Evolutionary conservation across 1,140 invertebrate species (phyloP).

Genomic region (Atta texana): DNA sequence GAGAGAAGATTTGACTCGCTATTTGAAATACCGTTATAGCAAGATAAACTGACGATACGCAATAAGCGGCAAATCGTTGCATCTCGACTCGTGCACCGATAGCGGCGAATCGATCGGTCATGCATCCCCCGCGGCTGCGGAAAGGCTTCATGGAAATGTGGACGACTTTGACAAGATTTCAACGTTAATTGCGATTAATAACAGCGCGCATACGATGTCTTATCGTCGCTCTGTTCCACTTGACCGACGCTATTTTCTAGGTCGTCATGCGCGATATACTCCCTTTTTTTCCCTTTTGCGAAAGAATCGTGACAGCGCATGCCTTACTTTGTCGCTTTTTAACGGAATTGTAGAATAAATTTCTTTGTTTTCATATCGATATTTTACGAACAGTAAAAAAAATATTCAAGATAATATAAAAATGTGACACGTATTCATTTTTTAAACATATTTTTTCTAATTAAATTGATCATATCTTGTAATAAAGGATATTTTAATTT

Average conservation of each 20-base stretch:
- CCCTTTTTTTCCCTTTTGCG: conserved; percentile 3
- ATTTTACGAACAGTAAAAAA: background rate
- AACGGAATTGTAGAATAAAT: background rate
- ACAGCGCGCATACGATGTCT: background rate
- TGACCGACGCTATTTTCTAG: conserved; percentile 38
- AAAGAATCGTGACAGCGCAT: background rate
- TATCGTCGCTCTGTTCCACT: conserved; percentile 28
- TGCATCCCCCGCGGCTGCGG: conserved; percentile 58
- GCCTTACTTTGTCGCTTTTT: background rate
- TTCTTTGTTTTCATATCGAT: background rate
- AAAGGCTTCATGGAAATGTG: conserved; percentile 44
- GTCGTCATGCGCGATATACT: conserved; percentile 23
- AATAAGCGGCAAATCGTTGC: conserved; percentile 14
- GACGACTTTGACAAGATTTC: conserved; percentile 69
- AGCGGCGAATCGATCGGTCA: conserved; percentile 67
- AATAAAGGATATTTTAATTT: background rate
- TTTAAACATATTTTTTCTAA: background rate
- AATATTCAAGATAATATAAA: background rate
- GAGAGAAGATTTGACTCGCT: conserved; percentile 7
- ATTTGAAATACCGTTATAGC: conserved; percentile 29
- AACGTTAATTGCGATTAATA: conserved; percentile 71
- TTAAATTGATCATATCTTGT: background rate
- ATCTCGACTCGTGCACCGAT: conserved; percentile 7
- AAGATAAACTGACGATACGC: conserved; percentile 46
- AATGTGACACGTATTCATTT: background rate